Percentiles rank a stretch among this genome's conserved stretches.
Conservation (phyloP, 2,797 vertebrate species). For the Tragelaphus oryx region DNA sequence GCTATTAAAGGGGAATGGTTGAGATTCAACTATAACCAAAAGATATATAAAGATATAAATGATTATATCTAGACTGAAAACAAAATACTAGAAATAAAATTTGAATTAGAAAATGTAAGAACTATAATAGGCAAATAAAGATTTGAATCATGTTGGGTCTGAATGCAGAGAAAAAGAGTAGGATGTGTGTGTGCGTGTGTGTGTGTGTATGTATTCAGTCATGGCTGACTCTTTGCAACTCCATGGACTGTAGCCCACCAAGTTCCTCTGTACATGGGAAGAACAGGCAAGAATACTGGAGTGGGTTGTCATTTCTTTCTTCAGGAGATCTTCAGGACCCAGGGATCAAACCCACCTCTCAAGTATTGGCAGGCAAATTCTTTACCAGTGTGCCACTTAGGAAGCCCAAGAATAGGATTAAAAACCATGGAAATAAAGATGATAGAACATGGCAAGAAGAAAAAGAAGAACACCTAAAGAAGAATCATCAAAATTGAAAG, state of each 20-base stretch:
- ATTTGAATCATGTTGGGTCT: not conserved
- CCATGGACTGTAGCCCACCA: accelerated
- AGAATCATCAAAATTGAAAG: not conserved
- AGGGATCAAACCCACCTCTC: not conserved
- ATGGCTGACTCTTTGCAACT: not conserved
- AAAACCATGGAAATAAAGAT: not conserved
- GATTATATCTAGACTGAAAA: not conserved
- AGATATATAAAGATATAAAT: not conserved
- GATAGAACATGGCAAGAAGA: not conserved
- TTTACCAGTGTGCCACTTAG: not conserved
- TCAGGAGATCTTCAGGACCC: not conserved
- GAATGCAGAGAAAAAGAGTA: not conserved
- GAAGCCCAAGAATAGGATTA: not conserved
- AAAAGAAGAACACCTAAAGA: not conserved
- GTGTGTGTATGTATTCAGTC: not conserved
- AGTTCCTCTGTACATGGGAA: not conserved
- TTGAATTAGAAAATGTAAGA: not conserved
- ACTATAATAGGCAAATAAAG: not conserved
- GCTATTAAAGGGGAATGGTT: not conserved
- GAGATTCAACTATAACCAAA: not conserved
- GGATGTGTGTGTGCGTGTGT: not conserved
- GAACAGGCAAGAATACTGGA: not conserved
- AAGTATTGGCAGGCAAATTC: not conserved
- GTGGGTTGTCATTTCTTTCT: not conserved
- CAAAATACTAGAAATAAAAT: not conserved